Base-by-base conservation (phyloP, 2,113 vertebrate species). In the Gopherus flavomarginatus region DNA sequence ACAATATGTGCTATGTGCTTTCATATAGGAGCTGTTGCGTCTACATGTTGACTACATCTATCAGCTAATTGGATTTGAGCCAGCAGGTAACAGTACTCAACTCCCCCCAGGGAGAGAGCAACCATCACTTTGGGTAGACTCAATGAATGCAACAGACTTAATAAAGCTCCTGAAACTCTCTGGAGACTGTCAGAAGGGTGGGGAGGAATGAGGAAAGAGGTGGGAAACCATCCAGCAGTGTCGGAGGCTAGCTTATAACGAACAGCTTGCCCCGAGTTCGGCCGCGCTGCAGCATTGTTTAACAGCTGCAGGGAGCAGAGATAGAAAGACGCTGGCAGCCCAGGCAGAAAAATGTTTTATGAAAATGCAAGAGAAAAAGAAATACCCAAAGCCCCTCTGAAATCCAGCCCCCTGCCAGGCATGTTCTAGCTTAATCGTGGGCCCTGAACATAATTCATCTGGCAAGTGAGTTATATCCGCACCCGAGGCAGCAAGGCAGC, bases 41-140 rank as follows among this genome's bases (percentile, higher is more conserved):
- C 35, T 38, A 72, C 16, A 69, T n/a, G 62, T 69, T 19, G 62
- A 69, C 31, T 35, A n/a, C 65, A 72, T 38, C 35, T 11, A 72
- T 72, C 65, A 72, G 56, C 42, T 4, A 75, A 4, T 2, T 87
- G 72, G 62, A 50, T 6, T 47, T 56, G 38, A 81, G 65, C 83
- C 47, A 27, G 31, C 52, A 65, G 27, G 6, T 27, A 65, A 27
- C 53, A n/a, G 0, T 0, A 0, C 3, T 0, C 0, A 16, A 57
- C 21, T 53, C 19, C 31, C 42, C n/a, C 35, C 7, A 81, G 24
- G 56, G 72, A 57, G 21, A 1, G 11, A 77, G 53, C 2, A 87
- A 83, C 38, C 0, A 19, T n/a, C 62, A 0, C 29, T 31, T 42
- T 11, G 57, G 59, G 17, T 24, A 29, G 93, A 84, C 53, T 11